A percentile compares a stretch with the other conserved stretches of the same genome.
These are phyloP conservation scores for Drosophila eohydei DNA, from an alignment of 2,888 invertebrate genomes.

Conservation along the genomic window DNA sequence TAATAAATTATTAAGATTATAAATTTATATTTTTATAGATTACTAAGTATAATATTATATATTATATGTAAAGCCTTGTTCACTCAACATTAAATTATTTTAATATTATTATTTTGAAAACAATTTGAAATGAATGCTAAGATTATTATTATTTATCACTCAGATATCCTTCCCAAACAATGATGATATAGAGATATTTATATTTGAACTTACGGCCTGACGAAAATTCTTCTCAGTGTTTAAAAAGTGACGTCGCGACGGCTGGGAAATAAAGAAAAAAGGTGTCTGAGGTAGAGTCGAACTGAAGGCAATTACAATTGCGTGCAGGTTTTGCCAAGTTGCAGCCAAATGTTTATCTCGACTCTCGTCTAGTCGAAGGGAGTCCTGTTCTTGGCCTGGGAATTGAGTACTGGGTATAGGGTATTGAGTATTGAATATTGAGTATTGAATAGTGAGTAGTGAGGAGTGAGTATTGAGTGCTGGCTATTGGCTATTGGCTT, in stretches of 20 bases:
- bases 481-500: slow-evolving; percentile 1
- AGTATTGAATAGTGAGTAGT: slow-evolving; percentile 5
- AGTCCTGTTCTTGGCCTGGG: slow-evolving; percentile 8
- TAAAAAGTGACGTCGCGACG: slow-evolving; percentile 49
- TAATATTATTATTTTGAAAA: too few relatives aligned
- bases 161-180: too few relatives aligned
- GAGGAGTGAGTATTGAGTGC: slow-evolving; percentile 4
- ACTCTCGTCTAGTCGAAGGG: slow-evolving; percentile 34
- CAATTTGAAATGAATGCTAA: too few relatives aligned
- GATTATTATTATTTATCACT: too few relatives aligned
- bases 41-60: too few relatives aligned
- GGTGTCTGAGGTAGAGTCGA: slow-evolving; percentile 40
- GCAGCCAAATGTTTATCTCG: slow-evolving; percentile 49
- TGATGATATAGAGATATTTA: neutral
- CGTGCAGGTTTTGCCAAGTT: slow-evolving; percentile 57
- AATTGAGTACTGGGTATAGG: slow-evolving; percentile 16
- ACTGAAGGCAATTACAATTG: slow-evolving; percentile 66
- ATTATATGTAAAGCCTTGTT: too few relatives aligned
- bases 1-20: too few relatives aligned
- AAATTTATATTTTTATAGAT: too few relatives aligned
- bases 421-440: slow-evolving; percentile 2
- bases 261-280: slow-evolving; percentile 6
- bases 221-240: slow-evolving; percentile 32
- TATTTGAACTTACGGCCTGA: too few relatives aligned
- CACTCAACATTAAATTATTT: too few relatives aligned